A percentile compares a stretch with the other conserved stretches of the same genome.
These are phyloP conservation scores for Rapana venosa DNA, from an alignment of 2,888 invertebrate species.

Conservation along the genomic window DNA sequence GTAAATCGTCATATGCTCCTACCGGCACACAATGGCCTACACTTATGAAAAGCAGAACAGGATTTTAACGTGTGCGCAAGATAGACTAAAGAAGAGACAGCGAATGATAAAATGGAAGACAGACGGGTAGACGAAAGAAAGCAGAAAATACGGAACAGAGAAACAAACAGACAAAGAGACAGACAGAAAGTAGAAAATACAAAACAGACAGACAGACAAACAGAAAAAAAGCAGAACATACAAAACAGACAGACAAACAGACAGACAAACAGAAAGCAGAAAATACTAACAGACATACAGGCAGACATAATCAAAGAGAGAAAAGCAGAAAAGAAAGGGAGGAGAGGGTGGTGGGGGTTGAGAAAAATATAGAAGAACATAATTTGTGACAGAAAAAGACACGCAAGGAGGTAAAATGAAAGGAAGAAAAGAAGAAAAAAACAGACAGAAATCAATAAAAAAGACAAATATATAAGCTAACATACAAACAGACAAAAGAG, in stretches of 20 bases:
- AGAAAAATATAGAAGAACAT: slow-evolving; percentile 5
- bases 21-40: too few relatives aligned
- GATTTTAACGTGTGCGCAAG: too few relatives aligned
- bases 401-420: neutral
- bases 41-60: too few relatives aligned
- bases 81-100: neutral
- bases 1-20: too few relatives aligned
- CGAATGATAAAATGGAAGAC: neutral
- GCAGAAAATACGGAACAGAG: neutral
- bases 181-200: neutral
- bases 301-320: neutral
- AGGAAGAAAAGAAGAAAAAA: neutral
- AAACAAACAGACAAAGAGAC: neutral
- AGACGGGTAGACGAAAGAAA: neutral
- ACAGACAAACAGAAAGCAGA: too few relatives aligned
- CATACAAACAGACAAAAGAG: too few relatives aligned
- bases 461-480: too few relatives aligned
- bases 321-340: neutral
- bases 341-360: neutral
- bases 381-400: neutral
- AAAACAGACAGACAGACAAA: neutral
- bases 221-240: neutral
- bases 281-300: too few relatives aligned
- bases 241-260: too few relatives aligned
- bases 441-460: neutral